Evolutionary conservation across 2,113 vertebrate species (phyloP).

Genomic region (Bubo scandiacus): DNA sequence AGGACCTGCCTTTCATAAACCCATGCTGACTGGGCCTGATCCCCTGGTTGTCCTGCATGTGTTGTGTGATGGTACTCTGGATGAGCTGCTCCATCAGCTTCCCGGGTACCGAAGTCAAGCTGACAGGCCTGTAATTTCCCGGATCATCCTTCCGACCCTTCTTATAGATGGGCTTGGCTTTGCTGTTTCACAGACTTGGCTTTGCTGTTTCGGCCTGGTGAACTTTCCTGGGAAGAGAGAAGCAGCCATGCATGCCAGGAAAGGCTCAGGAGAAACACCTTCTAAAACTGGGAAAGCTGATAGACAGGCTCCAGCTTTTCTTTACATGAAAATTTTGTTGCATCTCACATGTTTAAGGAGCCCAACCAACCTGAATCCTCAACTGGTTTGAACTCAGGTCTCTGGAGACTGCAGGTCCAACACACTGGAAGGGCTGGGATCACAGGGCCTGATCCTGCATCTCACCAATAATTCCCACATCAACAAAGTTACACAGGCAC

Average conservation of each 20-base stretch:
- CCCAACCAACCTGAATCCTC: neutral
- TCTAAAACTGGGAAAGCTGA: neutral
- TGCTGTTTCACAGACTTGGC: neutral
- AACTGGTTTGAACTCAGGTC: neutral
- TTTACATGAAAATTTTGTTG: neutral
- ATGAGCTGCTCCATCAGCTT: too few relatives aligned
- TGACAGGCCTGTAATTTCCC: too few relatives aligned
- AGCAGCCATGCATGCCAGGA: neutral
- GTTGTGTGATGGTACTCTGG: too few relatives aligned
- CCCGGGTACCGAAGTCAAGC: too few relatives aligned
- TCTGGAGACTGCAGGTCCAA: neutral
- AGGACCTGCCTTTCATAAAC: too few relatives aligned
- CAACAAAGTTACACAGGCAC: fast-evolving
- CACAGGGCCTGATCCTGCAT: neutral
- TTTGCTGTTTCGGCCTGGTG: neutral
- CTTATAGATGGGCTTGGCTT: too few relatives aligned
- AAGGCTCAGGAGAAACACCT: neutral
- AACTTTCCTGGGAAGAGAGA: neutral
- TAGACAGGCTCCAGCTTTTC: neutral
- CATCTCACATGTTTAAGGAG: neutral
- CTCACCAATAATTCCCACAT: neutral
- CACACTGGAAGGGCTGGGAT: neutral
- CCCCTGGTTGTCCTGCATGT: too few relatives aligned
- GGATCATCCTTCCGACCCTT: too few relatives aligned
- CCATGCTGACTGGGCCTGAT: too few relatives aligned